Evolutionary conservation across 1,140 invertebrate genomes (phyloP).

Genomic region (Anagrus nilaparvatae): DNA sequence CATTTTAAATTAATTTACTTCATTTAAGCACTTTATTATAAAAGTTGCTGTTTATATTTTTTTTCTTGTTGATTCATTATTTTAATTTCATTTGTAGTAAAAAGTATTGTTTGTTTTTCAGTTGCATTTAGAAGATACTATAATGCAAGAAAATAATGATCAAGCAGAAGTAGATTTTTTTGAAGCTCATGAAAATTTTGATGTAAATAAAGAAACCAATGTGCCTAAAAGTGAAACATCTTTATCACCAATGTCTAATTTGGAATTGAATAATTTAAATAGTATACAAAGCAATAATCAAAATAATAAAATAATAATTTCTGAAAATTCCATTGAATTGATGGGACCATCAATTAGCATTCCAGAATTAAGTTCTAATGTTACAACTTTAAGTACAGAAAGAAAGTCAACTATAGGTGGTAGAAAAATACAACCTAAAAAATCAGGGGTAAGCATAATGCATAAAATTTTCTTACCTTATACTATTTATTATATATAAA

Average conservation of each 20-base stretch:
- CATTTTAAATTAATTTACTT: slow-evolving; percentile 11
- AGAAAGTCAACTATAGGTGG: slow-evolving; percentile 63
- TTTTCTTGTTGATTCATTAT: not conserved
- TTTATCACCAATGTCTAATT: slow-evolving; percentile 15
- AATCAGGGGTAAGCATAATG: slow-evolving; percentile 47
- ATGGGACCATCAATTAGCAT: slow-evolving; percentile 33
- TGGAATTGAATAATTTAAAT: slow-evolving; percentile 15
- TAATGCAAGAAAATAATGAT: slow-evolving; percentile 33
- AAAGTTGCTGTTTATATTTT: slow-evolving; percentile 9
- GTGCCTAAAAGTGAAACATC: slow-evolving; percentile 17
- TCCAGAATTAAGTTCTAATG: slow-evolving; percentile 32
- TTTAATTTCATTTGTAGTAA: slow-evolving; percentile 8
- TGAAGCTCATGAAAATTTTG: slow-evolving; percentile 53
- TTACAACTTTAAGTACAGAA: slow-evolving; percentile 32
- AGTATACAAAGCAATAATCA: slow-evolving; percentile 10
- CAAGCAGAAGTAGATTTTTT: slow-evolving; percentile 76
- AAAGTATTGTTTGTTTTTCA: slow-evolving; percentile 28
- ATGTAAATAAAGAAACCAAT: slow-evolving; percentile 23
- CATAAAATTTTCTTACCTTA: slow-evolving; percentile 11
- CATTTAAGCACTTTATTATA: slow-evolving; percentile 7
- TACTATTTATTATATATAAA: slow-evolving; percentile 9
- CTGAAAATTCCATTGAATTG: slow-evolving; percentile 13
- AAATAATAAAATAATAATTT: slow-evolving; percentile 11
- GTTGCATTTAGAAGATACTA: slow-evolving; percentile 50
- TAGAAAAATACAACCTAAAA: slow-evolving; percentile 55